Percentiles rank a stretch among this genome's conserved stretches.
Conservation (phyloP, 2,888 invertebrate species). For the Zygothrica quintamaculata region DNA sequence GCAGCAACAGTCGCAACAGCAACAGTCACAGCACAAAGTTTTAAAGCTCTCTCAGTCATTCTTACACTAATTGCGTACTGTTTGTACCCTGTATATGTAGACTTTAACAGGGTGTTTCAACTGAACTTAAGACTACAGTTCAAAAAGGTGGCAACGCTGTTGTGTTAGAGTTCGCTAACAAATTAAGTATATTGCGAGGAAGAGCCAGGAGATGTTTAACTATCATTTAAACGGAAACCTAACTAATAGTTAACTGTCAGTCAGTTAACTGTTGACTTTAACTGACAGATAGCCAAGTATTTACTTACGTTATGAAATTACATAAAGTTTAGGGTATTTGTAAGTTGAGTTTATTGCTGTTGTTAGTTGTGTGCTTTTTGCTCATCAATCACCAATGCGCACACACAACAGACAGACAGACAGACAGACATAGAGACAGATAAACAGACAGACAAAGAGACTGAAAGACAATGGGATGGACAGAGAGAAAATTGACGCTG, state of each 20-base stretch:
- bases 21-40: slow-evolving; percentile 7
- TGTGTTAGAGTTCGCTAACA: no score
- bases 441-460: neutral
- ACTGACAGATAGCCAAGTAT: no score
- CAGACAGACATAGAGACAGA: neutral
- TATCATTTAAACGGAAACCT: no score
- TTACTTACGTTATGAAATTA: no score
- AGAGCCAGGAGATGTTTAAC: no score
- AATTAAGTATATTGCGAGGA: no score
- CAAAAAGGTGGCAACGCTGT: no score
- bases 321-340: neutral
- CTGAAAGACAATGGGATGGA: neutral
- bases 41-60: slow-evolving; percentile 40
- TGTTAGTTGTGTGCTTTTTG: slow-evolving; percentile 8
- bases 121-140: no score
- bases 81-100: slow-evolving; percentile 12
- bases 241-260: no score
- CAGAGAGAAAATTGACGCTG: slow-evolving; percentile 13
- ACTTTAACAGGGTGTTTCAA: neutral
- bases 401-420: slow-evolving; percentile 4
- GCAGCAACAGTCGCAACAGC: slow-evolving; percentile 23
- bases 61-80: slow-evolving; percentile 48
- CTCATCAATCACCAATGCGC: slow-evolving; percentile 35
- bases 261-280: no score
- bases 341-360: neutral